Percentiles rank a stretch among this genome's conserved stretches.
Evolutionary conservation across 2,113 vertebrate genomes (phyloP).

Genomic region (Protomyctophum bolini): DNA sequence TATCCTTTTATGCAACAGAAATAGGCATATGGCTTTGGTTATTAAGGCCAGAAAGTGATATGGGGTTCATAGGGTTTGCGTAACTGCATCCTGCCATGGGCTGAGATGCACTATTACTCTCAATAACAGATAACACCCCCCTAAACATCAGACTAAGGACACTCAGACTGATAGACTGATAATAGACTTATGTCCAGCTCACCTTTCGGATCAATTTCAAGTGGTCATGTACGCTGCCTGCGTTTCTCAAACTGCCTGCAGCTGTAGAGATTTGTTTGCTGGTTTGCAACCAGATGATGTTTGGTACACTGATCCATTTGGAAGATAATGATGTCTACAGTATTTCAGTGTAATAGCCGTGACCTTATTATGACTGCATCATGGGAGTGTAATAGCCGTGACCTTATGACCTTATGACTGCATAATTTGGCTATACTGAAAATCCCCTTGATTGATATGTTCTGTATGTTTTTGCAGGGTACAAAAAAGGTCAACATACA

Average conservation of each 20-base stretch:
- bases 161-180: neutral
- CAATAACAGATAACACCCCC: too few relatives aligned
- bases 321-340: neutral
- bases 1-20: too few relatives aligned
- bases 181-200: slow-evolving; percentile 7
- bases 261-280: neutral
- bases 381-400: neutral
- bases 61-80: too few relatives aligned
- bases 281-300: neutral
- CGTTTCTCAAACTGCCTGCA: too few relatives aligned
- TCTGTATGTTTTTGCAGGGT: neutral
- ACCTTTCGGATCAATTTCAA: neutral
- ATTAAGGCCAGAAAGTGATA: too few relatives aligned
- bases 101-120: too few relatives aligned
- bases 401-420: slow-evolving; percentile 29
- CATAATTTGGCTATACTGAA: slow-evolving; percentile 2
- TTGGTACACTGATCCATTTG: slow-evolving; percentile 7
- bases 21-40: too few relatives aligned
- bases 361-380: slow-evolving; percentile 18
- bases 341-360: neutral
- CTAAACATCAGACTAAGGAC: neutral
- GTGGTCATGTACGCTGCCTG: neutral
- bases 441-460: slow-evolving; percentile 23
- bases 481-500: neutral
- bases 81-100: too few relatives aligned